These are phyloP conservation scores for Exephanes ischioxanthus DNA, from an alignment of 2,888 invertebrate genomes.

Conservation along the genomic window DNA sequence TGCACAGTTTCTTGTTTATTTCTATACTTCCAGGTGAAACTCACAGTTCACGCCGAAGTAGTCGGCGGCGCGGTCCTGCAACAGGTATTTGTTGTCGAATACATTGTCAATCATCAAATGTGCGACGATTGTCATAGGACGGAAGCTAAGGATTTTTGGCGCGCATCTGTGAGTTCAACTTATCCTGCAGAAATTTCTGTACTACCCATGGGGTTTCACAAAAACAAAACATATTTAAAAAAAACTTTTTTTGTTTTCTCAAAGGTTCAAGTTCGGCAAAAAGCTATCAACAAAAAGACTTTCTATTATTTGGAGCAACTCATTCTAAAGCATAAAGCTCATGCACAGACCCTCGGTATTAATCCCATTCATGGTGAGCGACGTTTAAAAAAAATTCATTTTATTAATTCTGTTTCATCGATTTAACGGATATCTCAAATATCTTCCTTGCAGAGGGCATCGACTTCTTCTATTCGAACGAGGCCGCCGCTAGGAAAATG, in stretches of 20 bases:
- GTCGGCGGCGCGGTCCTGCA: conserved; percentile 95
- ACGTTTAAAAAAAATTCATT: not conserved
- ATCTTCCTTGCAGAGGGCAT: conserved; percentile 91
- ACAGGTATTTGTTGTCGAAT: conserved; percentile 98
- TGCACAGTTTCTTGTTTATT: not conserved
- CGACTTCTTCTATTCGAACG: conserved; percentile 97
- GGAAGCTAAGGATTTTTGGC: conserved; percentile 99
- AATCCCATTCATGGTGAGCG: conserved; percentile 91
- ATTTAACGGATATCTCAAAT: not conserved
- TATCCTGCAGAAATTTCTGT: not conserved
- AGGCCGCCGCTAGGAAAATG: conserved; percentile 97
- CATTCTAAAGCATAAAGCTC: conserved; percentile 97
- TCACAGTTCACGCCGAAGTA: conserved; percentile 98
- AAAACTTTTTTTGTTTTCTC: conserved; percentile 1
- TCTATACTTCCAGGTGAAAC: conserved; percentile 87
- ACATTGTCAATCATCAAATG: conserved; percentile 96
- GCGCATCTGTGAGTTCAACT: conserved; percentile 88
- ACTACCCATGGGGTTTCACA: not conserved
- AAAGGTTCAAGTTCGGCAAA: conserved; percentile 94
- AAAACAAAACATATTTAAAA: too few species aligned
- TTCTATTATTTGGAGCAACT: conserved; percentile 99
- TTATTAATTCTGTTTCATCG: not conserved
- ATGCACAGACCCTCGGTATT: conserved; percentile 95
- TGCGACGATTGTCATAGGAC: conserved; percentile 98
- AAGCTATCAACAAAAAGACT: conserved; percentile 97